phyloP scores from a whole-genome alignment of 2,888 invertebrate species.

The Atethmia centrago region DNA sequence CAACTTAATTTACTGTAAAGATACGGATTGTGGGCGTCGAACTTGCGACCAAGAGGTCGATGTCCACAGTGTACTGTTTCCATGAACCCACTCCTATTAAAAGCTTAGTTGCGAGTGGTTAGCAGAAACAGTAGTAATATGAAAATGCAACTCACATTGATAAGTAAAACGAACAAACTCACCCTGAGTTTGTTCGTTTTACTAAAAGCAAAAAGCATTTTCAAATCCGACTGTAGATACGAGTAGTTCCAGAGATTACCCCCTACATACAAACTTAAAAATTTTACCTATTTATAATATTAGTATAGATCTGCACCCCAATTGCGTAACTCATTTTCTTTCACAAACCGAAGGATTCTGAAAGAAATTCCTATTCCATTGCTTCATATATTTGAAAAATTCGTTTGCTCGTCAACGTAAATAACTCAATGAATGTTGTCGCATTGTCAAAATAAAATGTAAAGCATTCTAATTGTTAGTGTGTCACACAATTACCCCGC shows the following conservation, averaged over 20 bases:
- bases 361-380: not conserved
- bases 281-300: no score
- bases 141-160: no score
- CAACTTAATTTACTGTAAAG: not conserved
- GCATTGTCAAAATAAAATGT: not conserved
- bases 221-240: no score
- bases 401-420: not conserved
- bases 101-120: conserved; percentile 6
- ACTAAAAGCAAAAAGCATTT: no score
- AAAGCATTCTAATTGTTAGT: not conserved
- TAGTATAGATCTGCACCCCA: not conserved
- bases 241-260: no score
- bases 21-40: conserved; percentile 13
- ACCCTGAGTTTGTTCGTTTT: no score
- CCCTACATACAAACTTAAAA: no score
- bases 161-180: no score
- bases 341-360: no score
- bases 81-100: conserved; percentile 21
- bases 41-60: not conserved
- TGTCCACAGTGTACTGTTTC: conserved; percentile 21
- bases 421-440: not conserved
- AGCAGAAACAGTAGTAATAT: not conserved
- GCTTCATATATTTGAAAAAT: not conserved
- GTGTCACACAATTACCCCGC: no score
- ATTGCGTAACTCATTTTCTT: not conserved